phyloP scores from a whole-genome alignment of 2,888 invertebrate species.

The Xylophagus ater region DNA sequence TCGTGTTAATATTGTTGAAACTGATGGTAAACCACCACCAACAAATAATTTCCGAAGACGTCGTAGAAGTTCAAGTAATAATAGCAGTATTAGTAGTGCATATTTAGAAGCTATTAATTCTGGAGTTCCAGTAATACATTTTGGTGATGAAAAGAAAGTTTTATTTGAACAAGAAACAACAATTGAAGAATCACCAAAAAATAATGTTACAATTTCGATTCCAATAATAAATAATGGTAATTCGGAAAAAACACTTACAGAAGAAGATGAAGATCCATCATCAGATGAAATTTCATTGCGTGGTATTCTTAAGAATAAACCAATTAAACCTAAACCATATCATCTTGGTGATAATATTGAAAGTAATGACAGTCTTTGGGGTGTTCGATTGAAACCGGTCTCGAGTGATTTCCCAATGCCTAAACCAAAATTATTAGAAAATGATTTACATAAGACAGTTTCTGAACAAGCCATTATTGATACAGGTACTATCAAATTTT shows the following conservation, averaged over 20 bases:
- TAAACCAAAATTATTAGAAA: background rate
- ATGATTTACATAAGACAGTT: too few relatives aligned
- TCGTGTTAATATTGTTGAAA: slow-evolving; percentile 75
- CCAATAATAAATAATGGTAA: slow-evolving; percentile 18
- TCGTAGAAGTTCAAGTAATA: slow-evolving; percentile 45
- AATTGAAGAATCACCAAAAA: slow-evolving; percentile 1
- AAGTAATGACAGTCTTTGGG: slow-evolving; percentile 41
- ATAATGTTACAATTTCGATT: slow-evolving; percentile 29
- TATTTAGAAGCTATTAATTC: slow-evolving; percentile 30
- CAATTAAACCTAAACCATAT: slow-evolving; percentile 62
- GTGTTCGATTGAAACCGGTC: slow-evolving; percentile 41
- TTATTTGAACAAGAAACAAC: slow-evolving; percentile 13
- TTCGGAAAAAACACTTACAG: slow-evolving; percentile 9
- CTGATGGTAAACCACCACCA: slow-evolving; percentile 77
- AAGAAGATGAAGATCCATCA: slow-evolving; percentile 20
- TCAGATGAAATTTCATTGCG: slow-evolving; percentile 45
- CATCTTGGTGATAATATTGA: slow-evolving; percentile 56
- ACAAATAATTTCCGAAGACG: slow-evolving; percentile 66
- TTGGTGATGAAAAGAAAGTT: slow-evolving; percentile 44
- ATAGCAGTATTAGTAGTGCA: slow-evolving; percentile 21
- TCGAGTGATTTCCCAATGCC: slow-evolving; percentile 16
- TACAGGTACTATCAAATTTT: background rate
- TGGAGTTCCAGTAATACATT: slow-evolving; percentile 50
- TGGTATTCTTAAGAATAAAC: slow-evolving; percentile 64
- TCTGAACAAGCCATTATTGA: background rate